These are phyloP conservation scores for Amaurobius ferox DNA, from an alignment of 2,888 invertebrate genomes.

Conservation along the genomic window DNA sequence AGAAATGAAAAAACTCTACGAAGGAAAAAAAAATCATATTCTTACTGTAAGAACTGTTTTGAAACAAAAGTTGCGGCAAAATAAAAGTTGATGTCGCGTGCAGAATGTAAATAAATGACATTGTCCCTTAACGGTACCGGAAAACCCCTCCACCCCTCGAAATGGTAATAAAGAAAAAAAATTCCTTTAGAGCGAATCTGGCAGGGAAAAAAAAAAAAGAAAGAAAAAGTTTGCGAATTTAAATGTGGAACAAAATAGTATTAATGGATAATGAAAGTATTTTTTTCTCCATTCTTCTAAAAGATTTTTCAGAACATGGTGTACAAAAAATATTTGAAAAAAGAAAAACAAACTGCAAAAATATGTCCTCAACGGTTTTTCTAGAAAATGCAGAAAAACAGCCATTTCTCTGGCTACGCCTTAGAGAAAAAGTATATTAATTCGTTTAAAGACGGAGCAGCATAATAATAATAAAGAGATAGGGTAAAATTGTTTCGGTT, in stretches of 20 bases:
- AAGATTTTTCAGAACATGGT: background rate
- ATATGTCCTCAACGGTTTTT: background rate
- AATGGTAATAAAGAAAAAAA: constrained; percentile 8
- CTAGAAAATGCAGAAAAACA: background rate
- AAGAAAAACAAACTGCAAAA: background rate
- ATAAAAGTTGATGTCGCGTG: constrained; percentile 37
- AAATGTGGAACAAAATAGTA: constrained; percentile 24
- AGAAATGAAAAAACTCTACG: background rate
- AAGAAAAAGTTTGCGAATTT: background rate
- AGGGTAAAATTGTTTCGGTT: constrained; percentile 37
- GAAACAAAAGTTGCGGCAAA: background rate
- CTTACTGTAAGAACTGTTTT: background rate
- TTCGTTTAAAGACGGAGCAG: constrained; percentile 18
- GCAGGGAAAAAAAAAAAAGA: constrained; percentile 9
- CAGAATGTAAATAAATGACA: constrained; percentile 34
- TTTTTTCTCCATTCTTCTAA: background rate
- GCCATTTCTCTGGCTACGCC: background rate
- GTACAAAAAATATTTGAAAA: background rate
- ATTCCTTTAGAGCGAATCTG: background rate
- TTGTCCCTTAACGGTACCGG: background rate
- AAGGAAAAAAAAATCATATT: background rate
- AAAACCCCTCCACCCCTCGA: background rate
- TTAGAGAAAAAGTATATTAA: constrained; percentile 26
- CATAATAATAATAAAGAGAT: background rate
- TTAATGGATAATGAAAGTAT: constrained; percentile 36